Percentiles rank a stretch among this genome's conserved stretches.
Conservation (phyloP, 2,797 vertebrate species). For the Spondyliosoma cantharus region DNA sequence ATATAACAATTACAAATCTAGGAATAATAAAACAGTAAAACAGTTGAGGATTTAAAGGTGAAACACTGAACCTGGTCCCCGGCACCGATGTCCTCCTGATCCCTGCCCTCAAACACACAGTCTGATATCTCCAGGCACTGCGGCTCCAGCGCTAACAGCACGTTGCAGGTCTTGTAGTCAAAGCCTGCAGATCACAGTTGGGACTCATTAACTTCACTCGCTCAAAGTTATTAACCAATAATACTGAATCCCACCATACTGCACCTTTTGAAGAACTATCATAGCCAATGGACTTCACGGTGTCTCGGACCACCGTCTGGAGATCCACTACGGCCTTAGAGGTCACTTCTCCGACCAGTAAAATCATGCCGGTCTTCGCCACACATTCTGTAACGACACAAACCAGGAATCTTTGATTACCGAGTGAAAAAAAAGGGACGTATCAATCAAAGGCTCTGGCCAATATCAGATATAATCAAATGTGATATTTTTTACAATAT, state of each 20-base stretch:
- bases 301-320: conserved; percentile 81
- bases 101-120: conserved; percentile 82
- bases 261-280: conserved; percentile 84
- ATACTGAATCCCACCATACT: neutral
- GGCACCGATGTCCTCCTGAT: conserved; percentile 83
- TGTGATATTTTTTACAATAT: no score
- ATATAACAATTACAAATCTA: neutral
- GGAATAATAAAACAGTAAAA: no score
- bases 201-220: neutral
- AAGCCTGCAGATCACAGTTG: conserved; percentile 74
- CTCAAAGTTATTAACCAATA: neutral
- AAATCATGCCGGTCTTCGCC: conserved; percentile 85
- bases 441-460: no score
- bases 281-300: conserved; percentile 83
- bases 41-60: neutral
- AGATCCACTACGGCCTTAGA: conserved; percentile 83
- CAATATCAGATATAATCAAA: no score
- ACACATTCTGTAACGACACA: conserved; percentile 80
- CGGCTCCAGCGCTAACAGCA: conserved; percentile 82
- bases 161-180: conserved; percentile 85
- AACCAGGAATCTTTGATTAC: no score
- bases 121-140: conserved; percentile 82
- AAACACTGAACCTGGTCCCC: conserved; percentile 82
- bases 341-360: conserved; percentile 85
- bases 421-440: no score